Percentiles rank a stretch among this genome's conserved stretches.
Conservation (phyloP, 2,797 vertebrate species). For the Pangasius sanitwongsei region DNA sequence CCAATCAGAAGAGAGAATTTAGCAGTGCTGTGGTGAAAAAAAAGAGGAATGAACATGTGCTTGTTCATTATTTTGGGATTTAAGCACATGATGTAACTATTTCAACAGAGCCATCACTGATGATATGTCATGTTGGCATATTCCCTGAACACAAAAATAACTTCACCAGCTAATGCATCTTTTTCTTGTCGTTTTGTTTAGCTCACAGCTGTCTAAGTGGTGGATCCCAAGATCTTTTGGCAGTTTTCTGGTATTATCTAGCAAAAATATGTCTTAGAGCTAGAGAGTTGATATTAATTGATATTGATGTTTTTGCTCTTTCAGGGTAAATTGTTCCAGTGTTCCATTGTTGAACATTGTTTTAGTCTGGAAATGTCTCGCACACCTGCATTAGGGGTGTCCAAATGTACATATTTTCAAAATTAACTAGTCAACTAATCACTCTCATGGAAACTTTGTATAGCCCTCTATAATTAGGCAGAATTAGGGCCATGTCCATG, state of each 20-base stretch:
- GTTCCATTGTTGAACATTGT: neutral
- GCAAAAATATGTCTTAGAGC: neutral
- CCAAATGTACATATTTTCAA: conserved; percentile 4
- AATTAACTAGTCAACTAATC: conserved; percentile 1
- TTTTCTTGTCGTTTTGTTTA: conserved; percentile 51
- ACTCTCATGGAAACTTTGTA: conserved; percentile 7
- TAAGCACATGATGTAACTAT: conserved; percentile 27
- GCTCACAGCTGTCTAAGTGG: conserved; percentile 27
- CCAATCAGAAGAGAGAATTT: neutral
- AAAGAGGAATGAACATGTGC: conserved; percentile 1
- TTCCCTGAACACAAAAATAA: neutral
- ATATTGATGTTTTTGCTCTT: neutral
- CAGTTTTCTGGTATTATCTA: neutral
- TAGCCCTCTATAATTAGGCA: neutral
- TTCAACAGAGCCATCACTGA: conserved; percentile 44
- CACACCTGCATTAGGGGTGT: neutral
- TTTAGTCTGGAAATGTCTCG: neutral
- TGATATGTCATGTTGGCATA: conserved; percentile 54
- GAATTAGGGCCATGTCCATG: neutral
- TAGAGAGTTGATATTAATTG: neutral
- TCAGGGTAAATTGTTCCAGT: neutral
- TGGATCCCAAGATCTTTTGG: neutral
- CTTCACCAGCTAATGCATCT: conserved; percentile 34
- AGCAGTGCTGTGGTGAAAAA: neutral
- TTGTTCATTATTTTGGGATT: conserved; percentile 33